Evolutionary conservation across 64 coral and sea anemone species (phyloP), one percentile per base, ranked within the genome.

Genomic region (Trachythela sp.): DNA sequence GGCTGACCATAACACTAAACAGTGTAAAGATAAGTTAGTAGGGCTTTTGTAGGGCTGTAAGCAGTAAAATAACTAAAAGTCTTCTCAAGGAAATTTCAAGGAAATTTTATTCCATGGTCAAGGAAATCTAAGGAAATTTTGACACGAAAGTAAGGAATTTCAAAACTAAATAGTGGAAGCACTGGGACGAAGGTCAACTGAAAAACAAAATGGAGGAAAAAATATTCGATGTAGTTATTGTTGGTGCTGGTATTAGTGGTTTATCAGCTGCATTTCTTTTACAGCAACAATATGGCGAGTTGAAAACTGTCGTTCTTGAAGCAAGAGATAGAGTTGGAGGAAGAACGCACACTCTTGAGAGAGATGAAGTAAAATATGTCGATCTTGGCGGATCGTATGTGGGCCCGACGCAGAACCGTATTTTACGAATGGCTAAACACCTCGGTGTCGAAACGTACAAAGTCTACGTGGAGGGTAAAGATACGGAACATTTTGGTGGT

Each of bases 261-360:
- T 80, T 80, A 39, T 80, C 33, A 38, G 75, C 75, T 37, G 75
- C 75, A 36, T 37, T 34, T 39, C 33, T 80, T 30, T 18, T 80
- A 36, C 75, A 80, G 13, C 32, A 80, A 17, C 38, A 15, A 38
- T 15, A 80, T 36, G 33, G 75, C 31, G 75, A 80, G 13, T 39
- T 80, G 32, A 80, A 80, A 36, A 80, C 32, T 20, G 75, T 80
- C 8, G 75, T 80, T 35, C 38, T 80, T 11, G 75, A 80, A 37
- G 75, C 75, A 36, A 35, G 75, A 39, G 75, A 80, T 80, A 30
- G 75, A 39, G 75, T 80, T 30, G 75, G 75, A 38, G 75, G 75
- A 17, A 80, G 75, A 80, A 80, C 75, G 37, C 75, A 80, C 75
- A 80, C 75, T 35, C 31, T 80, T 4, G 75, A 80, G 20, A 30